Evolutionary conservation across 2,888 invertebrate genomes (phyloP).

Genomic region (Abscondita cerata): DNA sequence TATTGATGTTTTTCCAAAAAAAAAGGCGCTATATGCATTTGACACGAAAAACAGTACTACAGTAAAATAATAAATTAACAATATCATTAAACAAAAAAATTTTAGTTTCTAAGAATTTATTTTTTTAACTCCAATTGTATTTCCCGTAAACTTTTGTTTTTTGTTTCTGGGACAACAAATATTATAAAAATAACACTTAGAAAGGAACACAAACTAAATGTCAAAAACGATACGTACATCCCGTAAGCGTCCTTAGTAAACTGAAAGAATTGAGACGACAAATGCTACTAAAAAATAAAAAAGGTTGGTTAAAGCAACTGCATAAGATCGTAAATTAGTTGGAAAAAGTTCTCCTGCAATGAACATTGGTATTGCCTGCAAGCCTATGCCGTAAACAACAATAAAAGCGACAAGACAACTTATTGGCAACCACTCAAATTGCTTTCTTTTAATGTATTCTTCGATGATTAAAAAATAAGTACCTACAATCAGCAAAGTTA

Average conservation of each 20-base stretch:
- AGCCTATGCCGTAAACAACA: slow-evolving; percentile 59
- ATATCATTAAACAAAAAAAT: no score
- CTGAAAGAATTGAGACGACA: slow-evolving; percentile 58
- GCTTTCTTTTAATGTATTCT: no score
- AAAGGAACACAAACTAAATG: slow-evolving; percentile 67
- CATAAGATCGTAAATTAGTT: no score
- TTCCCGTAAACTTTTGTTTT: slow-evolving; percentile 72
- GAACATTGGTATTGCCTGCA: slow-evolving; percentile 60
- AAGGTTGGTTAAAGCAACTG: no score
- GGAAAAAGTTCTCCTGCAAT: slow-evolving; percentile 63
- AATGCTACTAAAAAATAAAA: no score
- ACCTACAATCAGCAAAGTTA: slow-evolving; percentile 54
- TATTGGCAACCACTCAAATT: no score
- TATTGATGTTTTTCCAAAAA: no score
- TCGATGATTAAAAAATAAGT: slow-evolving; percentile 56
- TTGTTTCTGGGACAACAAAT: slow-evolving; percentile 71
- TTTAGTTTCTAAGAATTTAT: no score
- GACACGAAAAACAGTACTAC: no score
- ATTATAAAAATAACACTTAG: slow-evolving; percentile 68
- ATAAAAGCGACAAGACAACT: slow-evolving; percentile 57
- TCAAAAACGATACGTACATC: slow-evolving; percentile 70
- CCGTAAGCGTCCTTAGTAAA: slow-evolving; percentile 64
- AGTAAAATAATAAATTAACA: no score
- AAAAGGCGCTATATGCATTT: no score
- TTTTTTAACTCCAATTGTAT: slow-evolving; percentile 74